Percentiles rank a stretch among this genome's conserved stretches.
Conservation (phyloP, 2,888 invertebrate species). For the Zaprionus obscuricornis region DNA sequence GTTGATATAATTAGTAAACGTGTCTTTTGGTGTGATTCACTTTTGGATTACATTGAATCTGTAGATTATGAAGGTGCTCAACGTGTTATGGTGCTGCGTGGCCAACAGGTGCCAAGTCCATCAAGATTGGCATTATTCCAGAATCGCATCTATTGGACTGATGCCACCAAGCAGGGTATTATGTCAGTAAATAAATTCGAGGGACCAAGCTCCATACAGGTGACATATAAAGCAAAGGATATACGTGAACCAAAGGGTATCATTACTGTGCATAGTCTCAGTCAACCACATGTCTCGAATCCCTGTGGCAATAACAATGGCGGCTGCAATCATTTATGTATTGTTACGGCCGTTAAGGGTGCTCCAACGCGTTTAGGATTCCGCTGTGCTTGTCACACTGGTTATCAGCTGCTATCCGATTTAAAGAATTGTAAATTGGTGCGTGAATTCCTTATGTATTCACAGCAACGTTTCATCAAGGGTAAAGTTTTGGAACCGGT, state of each 20-base stretch:
- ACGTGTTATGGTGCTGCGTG: slow-evolving; percentile 91
- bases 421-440: slow-evolving; percentile 91
- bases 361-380: slow-evolving; percentile 89
- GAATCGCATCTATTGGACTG: slow-evolving; percentile 95
- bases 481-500: slow-evolving; percentile 95
- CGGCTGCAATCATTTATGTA: slow-evolving; percentile 96
- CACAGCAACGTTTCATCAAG: slow-evolving; percentile 97
- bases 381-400: slow-evolving; percentile 95
- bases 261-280: slow-evolving; percentile 90
- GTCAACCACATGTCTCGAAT: slow-evolving; percentile 90
- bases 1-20: slow-evolving; percentile 95
- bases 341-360: slow-evolving; percentile 90
- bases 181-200: slow-evolving; percentile 94
- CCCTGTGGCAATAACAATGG: slow-evolving; percentile 95
- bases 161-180: slow-evolving; percentile 94
- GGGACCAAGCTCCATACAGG: slow-evolving; percentile 90
- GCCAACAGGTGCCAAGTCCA: slow-evolving; percentile 93
- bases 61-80: slow-evolving; percentile 96
- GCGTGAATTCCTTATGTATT: slow-evolving; percentile 96
- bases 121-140: slow-evolving; percentile 93
- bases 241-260: slow-evolving; percentile 93
- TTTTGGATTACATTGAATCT: slow-evolving; percentile 97
- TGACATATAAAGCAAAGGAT: slow-evolving; percentile 91
- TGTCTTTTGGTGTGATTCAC: slow-evolving; percentile 98
- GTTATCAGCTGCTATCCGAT: slow-evolving; percentile 90